phyloP scores from a whole-genome alignment of 2,113 vertebrate genomes.

The Chamaea fasciata region DNA sequence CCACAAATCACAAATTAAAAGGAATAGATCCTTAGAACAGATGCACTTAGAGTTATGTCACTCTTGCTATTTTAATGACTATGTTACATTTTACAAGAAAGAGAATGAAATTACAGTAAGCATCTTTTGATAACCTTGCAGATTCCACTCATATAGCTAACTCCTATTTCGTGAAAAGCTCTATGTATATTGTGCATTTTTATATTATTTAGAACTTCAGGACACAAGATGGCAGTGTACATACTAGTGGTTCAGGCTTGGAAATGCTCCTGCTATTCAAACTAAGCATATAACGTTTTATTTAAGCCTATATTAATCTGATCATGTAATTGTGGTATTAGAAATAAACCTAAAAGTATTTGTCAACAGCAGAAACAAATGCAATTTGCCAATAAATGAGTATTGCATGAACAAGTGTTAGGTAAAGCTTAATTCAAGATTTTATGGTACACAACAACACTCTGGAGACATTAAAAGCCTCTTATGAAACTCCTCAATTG shows the following conservation, averaged over 20 bases:
- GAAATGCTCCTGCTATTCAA: not conserved
- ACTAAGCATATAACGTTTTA: not conserved
- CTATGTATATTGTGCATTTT: not conserved
- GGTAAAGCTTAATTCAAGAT: conserved; percentile 44
- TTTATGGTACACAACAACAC: conserved; percentile 27
- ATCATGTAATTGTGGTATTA: not conserved
- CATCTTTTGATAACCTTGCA: not conserved
- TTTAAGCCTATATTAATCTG: not conserved
- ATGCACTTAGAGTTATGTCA: not conserved
- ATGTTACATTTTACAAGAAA: not conserved
- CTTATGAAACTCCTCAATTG: conserved; percentile 30
- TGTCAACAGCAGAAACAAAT: conserved; percentile 15
- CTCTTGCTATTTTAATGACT: not conserved
- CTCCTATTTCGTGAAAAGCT: not conserved
- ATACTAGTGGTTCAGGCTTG: not conserved
- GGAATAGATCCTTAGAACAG: not conserved
- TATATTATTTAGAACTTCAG: not conserved
- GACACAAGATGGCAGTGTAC: conserved; percentile 58
- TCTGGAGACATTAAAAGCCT: conserved; percentile 39
- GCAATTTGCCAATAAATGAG: conserved; percentile 1
- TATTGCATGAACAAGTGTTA: conserved; percentile 50
- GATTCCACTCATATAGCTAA: not conserved
- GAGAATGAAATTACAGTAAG: not conserved
- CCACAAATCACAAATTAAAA: not conserved
- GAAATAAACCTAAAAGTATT: conserved; percentile 9